Base-by-base conservation (phyloP, 2,888 invertebrate species). In the Urechis unicinctus region DNA sequence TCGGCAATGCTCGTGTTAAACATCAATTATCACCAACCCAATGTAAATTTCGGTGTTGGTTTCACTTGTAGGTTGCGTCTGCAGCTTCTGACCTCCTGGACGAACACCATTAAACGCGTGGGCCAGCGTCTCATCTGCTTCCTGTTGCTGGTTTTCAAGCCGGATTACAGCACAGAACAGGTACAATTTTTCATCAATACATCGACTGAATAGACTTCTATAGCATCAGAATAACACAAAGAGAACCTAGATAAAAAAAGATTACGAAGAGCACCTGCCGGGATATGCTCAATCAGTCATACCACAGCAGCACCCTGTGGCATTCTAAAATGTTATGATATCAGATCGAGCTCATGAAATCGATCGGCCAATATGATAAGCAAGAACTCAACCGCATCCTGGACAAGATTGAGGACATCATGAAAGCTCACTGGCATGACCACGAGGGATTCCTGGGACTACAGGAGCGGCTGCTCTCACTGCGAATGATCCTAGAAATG, bases 11-110 rank as follows among this genome's bases (percentile, higher is more conserved):
- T n/a, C n/a, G n/a, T n/a, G n/a, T n/a, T n/a, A n/a, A n/a, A n/a
- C n/a, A n/a, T n/a, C n/a, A n/a, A n/a, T n/a, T n/a, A n/a, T n/a
- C n/a, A n/a, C n/a, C n/a, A n/a, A n/a, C n/a, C n/a, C n/a, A n/a
- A n/a, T n/a, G n/a, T n/a, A n/a, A n/a, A n/a, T n/a, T n/a, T n/a
- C n/a, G n/a, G n/a, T n/a, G n/a, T n/a, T n/a, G n/a, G n/a, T n/a
- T 36, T 36, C 36, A 9, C 17, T 36, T 47, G 13, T 51, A 65
- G 65, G 42, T 36, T 75, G 36, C 59, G 73, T 6, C 57, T 74
- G 2, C 73, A 75, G 61, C 61, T 77, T 47, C 56, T 77, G 17
- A 68, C 74, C 0, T 61, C 72, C 25, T 77, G 77, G 77, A 74
- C 75, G 0, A 66, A 67, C n/a, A 69, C 71, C 46, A 61, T 75